These are phyloP conservation scores for Microcebus jonahi DNA, from an alignment of 2,113 vertebrate species.

Conservation along the genomic window DNA sequence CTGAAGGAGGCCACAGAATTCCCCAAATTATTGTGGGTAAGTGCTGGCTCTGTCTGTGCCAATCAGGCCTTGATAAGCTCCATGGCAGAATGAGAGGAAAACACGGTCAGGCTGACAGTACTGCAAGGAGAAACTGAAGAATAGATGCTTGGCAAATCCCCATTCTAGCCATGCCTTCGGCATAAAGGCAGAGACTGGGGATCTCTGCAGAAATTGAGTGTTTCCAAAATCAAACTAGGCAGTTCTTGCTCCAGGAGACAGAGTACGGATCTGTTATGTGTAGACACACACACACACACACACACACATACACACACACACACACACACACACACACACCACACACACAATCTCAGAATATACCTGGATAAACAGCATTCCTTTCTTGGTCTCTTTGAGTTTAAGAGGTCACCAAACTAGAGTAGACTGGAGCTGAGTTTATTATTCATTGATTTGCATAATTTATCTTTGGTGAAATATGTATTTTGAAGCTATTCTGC, in stretches of 20 bases:
- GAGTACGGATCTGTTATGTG: background rate
- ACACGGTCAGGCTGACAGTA: background rate
- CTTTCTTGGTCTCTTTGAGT: background rate
- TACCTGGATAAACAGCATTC: background rate
- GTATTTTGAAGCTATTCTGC: background rate
- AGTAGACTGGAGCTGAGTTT: background rate
- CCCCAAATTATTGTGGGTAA: background rate
- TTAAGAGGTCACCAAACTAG: background rate
- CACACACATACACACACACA: too few relatives aligned
- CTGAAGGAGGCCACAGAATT: background rate
- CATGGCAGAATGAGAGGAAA: background rate
- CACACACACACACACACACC: too few relatives aligned
- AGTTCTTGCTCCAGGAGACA: background rate
- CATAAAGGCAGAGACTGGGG: background rate
- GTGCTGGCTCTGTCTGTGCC: background rate
- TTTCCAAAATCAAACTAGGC: background rate
- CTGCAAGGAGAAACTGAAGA: background rate
- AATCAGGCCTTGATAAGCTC: background rate
- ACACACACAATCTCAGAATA: background rate
- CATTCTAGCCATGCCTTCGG: background rate
- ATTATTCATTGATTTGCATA: background rate
- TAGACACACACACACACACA: background rate
- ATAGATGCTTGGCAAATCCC: background rate
- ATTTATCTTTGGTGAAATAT: background rate
- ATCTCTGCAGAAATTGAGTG: accelerated